These are phyloP conservation scores for Cherax quadricarinatus DNA, from an alignment of 1,140 invertebrate species.

Conservation along the genomic window DNA sequence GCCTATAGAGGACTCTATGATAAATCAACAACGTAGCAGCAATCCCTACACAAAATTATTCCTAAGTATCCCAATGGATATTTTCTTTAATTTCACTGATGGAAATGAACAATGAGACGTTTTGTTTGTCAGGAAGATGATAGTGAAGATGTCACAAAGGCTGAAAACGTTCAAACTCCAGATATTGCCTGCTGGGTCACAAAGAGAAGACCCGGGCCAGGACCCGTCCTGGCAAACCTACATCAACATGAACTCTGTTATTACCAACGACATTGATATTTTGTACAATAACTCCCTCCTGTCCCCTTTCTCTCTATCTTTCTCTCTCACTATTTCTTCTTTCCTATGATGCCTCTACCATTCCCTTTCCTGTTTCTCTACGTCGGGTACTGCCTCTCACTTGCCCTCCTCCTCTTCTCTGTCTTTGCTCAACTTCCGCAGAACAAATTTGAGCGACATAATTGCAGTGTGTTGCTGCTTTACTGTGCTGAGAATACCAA, in stretches of 20 bases:
- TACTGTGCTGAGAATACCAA: background rate
- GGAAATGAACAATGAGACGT: background rate
- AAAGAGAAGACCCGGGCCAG: too few relatives aligned
- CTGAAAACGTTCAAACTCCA: background rate
- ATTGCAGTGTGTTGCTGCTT: background rate
- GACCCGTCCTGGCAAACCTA: too few relatives aligned
- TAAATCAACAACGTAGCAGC: slow-evolving; percentile 49
- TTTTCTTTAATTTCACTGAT: background rate
- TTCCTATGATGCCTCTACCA: background rate
- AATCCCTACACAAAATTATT: slow-evolving; percentile 29
- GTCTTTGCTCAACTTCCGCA: background rate
- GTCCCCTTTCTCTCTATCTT: background rate
- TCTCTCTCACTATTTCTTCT: background rate
- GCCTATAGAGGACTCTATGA: slow-evolving; percentile 43
- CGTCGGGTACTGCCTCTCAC: background rate
- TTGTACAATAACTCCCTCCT: background rate
- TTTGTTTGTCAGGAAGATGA: background rate
- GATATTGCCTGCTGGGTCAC: too few relatives aligned
- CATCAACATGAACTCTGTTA: too few relatives aligned
- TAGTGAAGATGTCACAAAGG: background rate
- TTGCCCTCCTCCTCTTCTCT: background rate
- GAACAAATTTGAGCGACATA: too few relatives aligned
- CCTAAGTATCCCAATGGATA: background rate
- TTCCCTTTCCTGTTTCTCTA: background rate
- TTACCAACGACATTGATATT: too few relatives aligned